Base-by-base conservation (phyloP, 2,113 vertebrate genomes). In the Pelvicachromis taeniatus region DNA sequence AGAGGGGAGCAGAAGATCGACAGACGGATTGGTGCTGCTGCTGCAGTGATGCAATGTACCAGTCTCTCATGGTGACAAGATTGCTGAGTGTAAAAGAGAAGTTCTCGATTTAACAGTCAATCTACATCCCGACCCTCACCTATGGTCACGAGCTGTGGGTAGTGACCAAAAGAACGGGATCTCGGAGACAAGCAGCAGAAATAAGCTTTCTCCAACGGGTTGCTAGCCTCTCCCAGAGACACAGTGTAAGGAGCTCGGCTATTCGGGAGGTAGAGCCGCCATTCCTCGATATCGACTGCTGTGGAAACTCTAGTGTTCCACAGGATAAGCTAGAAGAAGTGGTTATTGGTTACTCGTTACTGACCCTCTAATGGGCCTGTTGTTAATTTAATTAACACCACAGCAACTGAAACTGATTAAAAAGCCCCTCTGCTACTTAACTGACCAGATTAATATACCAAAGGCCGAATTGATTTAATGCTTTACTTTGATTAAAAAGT, bases 91-190 rank as follows among this genome's bases (percentile, higher is more conserved):
- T 21, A 54, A 54, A 54, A 21, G 11, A n/a, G 21, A 54, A 54
- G 52, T n/a, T 54, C 0, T 21, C 0, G 3, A 21, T 54, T 54
- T 54, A 54, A 6, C 52, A 54, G 52, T 54, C n/a, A 21, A 0
- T 21, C n/a, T 21, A 21, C n/a, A 1, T 21, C 52, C n/a, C 52
- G 6, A 33, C 31, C 31, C 31, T 33, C 31, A 33, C 31, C 31
- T 6, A 21, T 54, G 9, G 10, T 54, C 10, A 12, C 52, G 21
- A 54, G 52, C 52, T 54, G 52, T 53, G 52, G 52, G 52, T n/a
- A n/a, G 52, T 10, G 52, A 53, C 52, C 19, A 53, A 53, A 53
- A 1, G 2, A 21, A 53, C 0, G 0, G n/a, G 52, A 53, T 53
- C 52, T 53, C 4, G 52, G 52, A 53, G 8, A 53, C 52, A 53